Percentiles rank a stretch among this genome's conserved stretches.
These are phyloP conservation scores for Crax fasciolata DNA, from an alignment of 2,797 vertebrate genomes.

Conservation along the genomic window DNA sequence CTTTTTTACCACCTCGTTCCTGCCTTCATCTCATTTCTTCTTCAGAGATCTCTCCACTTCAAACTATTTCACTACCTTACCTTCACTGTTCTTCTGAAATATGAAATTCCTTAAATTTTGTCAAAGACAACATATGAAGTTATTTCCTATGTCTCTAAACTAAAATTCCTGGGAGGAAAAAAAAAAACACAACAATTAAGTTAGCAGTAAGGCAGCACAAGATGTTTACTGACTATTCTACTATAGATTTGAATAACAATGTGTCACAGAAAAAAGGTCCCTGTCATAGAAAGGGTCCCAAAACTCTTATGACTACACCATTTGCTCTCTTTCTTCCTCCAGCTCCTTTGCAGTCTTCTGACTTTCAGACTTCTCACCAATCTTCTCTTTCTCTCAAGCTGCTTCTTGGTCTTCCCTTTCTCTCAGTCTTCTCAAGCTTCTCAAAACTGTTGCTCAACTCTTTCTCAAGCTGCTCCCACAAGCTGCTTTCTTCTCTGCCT, in stretches of 20 bases:
- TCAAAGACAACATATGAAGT: fast-evolving
- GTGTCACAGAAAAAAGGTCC: too few relatives aligned
- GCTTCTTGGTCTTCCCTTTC: too few relatives aligned
- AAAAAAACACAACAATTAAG: neutral
- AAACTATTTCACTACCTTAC: neutral
- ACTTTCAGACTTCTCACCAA: too few relatives aligned
- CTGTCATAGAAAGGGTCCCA: too few relatives aligned
- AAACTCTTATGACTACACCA: too few relatives aligned
- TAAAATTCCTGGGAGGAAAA: neutral
- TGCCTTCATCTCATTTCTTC: neutral
- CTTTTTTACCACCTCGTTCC: neutral
- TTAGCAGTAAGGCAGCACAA: neutral
- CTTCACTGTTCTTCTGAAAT: neutral
- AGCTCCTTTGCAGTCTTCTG: too few relatives aligned
- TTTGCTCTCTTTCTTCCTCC: too few relatives aligned
- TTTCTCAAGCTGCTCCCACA: too few relatives aligned
- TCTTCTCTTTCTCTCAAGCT: too few relatives aligned
- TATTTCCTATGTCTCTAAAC: neutral
- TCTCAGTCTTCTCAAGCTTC: too few relatives aligned
- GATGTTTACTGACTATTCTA: neutral
- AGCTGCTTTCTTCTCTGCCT: too few relatives aligned
- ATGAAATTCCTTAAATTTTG: neutral
- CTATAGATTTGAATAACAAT: neutral
- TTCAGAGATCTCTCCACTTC: neutral
- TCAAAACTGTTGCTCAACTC: too few relatives aligned